Base-by-base conservation (phyloP, 2,888 invertebrate genomes). In the Tolmerus cingulatus region DNA sequence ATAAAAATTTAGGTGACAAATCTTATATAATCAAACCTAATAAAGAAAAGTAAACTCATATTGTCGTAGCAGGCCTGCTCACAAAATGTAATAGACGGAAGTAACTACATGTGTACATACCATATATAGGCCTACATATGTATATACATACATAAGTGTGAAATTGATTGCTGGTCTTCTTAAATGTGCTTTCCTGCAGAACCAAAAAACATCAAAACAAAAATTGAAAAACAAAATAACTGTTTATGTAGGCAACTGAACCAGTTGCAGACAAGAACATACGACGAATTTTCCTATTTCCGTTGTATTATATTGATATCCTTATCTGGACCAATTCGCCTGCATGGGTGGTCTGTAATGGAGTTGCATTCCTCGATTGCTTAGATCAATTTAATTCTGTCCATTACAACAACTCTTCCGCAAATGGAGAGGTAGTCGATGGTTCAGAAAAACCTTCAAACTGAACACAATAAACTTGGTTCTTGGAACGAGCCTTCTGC, bases 1-100 rank as follows among this genome's bases (percentile, higher is more conserved):
- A 78, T 78, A 78, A 78, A 78, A 78, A 78, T 43, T 78, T 78
- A 40, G 23, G 78, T 78, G 78, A 40, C 8, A 40, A 78, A 78
- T 37, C 40, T 23, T 37, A 12, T 40, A 1, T 40, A 40, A 40
- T 40, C 40, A 40, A 40, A 40, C 12, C 77, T n/a, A 8, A 34
- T 78, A 43, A 78, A 78, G 16, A 78, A 9, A n/a, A 40, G 9
- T 19, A 23, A 40, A 7, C 43, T 5, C 43, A 4, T 9, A 37
- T 76, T 76, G 16, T 37, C 27, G 8, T 19, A 5, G 19, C 19
- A 5, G 8, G 19, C 16, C 43, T 46, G 51, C 5, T 51, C n/a
- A 51, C n/a, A n/a, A 51, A 51, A 51, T 46, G 16, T 14, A 46
- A 46, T 19, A 51, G 16, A 51, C n/a, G n/a, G 7, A 51, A n/a